Percentiles rank a stretch among this genome's conserved stretches.
These are phyloP conservation scores for Chroicocephalus ridibundus DNA, from an alignment of 2,113 vertebrate species.

Conservation along the genomic window DNA sequence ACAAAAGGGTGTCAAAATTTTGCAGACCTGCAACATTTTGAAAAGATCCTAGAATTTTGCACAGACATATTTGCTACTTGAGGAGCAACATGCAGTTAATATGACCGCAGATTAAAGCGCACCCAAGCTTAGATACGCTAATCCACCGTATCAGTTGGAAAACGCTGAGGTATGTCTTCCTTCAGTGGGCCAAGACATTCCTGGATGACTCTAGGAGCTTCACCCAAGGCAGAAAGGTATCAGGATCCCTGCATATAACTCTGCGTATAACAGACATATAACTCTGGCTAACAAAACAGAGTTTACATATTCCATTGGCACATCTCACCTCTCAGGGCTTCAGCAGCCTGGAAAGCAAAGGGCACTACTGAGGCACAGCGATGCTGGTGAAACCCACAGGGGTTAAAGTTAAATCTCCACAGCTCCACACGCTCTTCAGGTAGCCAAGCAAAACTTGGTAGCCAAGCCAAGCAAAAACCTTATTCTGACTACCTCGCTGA, in stretches of 20 bases:
- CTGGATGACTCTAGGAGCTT: background rate
- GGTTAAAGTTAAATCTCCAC: background rate
- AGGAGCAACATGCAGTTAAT: background rate
- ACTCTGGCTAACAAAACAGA: background rate
- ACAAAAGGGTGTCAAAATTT: background rate
- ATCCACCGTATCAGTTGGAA: background rate
- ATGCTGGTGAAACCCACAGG: background rate
- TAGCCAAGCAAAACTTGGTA: background rate
- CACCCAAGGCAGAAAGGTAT: background rate
- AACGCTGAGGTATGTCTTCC: background rate
- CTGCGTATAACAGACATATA: background rate
- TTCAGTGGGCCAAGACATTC: background rate
- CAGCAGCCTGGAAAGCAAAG: background rate
- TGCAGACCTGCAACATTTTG: background rate
- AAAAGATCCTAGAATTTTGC: background rate
- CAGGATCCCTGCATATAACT: background rate
- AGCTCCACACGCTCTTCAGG: background rate
- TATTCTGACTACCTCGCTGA: background rate
- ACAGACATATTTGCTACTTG: background rate
- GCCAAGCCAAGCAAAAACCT: background rate
- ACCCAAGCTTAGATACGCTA: background rate
- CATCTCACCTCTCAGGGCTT: background rate
- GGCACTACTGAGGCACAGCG: rapidly evolving
- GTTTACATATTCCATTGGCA: background rate
- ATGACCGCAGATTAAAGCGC: background rate